Conservation (phyloP, 2,113 vertebrate genomes). For the Perognathus longimembris region DNA sequence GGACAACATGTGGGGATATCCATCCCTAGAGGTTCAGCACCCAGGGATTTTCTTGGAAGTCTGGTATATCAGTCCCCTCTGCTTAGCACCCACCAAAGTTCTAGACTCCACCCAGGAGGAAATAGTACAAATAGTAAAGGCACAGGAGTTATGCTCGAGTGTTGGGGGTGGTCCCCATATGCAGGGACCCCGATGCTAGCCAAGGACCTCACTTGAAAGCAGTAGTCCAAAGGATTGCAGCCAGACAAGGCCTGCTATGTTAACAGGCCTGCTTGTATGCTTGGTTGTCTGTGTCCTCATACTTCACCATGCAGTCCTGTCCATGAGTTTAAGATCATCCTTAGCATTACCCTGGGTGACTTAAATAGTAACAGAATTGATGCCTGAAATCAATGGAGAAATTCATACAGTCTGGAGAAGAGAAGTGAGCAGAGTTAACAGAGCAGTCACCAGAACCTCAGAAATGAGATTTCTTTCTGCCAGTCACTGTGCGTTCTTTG, state of each 20-base stretch:
- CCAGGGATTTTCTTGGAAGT: neutral
- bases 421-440: neutral
- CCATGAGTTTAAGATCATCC: neutral
- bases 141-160: rapidly evolving
- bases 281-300: neutral
- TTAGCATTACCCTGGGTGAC: neutral
- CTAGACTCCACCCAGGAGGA: neutral
- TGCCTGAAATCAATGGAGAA: neutral
- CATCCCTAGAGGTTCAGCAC: rapidly evolving
- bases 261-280: neutral
- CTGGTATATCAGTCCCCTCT: rapidly evolving
- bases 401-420: neutral
- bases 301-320: neutral
- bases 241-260: too few species aligned
- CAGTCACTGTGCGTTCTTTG: rapidly evolving
- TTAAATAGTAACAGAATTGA: neutral
- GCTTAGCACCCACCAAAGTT: neutral
- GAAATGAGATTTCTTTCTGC: neutral
- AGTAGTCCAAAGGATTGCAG: neutral
- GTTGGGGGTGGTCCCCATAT: neutral
- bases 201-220: neutral
- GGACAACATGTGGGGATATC: rapidly evolving
- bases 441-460: neutral
- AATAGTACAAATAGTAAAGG: neutral
- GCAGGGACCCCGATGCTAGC: neutral